These are phyloP conservation scores for Lasioglossum marginatum DNA, from an alignment of 2,888 invertebrate species.

Conservation along the genomic window DNA sequence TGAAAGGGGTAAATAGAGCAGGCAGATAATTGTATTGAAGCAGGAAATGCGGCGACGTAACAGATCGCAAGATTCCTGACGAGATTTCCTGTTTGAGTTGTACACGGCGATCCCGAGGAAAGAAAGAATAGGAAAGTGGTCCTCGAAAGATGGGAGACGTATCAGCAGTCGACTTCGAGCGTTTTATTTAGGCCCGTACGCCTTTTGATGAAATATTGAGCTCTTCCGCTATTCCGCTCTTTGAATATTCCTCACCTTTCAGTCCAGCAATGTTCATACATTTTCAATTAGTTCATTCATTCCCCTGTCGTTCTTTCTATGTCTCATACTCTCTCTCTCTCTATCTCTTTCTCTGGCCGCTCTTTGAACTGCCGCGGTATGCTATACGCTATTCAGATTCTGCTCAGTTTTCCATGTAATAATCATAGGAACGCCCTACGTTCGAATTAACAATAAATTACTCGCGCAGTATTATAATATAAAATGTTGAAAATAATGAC, in stretches of 20 bases:
- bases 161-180: background rate
- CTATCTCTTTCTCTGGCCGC: background rate
- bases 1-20: background rate
- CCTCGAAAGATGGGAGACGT: background rate
- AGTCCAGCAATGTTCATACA: background rate
- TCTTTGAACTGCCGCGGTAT: background rate
- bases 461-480: background rate
- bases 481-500: background rate
- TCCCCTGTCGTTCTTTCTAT: background rate
- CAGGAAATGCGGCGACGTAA: background rate
- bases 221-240: background rate
- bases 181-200: background rate
- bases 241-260: constrained; percentile 8
- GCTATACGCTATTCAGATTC: background rate
- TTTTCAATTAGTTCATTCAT: constrained; percentile 6
- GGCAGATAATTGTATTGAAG: background rate
- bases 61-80: background rate
- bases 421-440: background rate
- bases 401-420: background rate
- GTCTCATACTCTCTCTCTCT: no score
- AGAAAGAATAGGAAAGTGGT: constrained; percentile 11
- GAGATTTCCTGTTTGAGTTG: constrained; percentile 2
- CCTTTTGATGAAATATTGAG: constrained; percentile 15
- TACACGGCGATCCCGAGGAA: background rate
- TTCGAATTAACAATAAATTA: background rate